Evolutionary conservation across 2,797 vertebrate genomes (phyloP), one percentile per base, ranked within the genome.

Genomic region (Epinephelus coioides): DNA sequence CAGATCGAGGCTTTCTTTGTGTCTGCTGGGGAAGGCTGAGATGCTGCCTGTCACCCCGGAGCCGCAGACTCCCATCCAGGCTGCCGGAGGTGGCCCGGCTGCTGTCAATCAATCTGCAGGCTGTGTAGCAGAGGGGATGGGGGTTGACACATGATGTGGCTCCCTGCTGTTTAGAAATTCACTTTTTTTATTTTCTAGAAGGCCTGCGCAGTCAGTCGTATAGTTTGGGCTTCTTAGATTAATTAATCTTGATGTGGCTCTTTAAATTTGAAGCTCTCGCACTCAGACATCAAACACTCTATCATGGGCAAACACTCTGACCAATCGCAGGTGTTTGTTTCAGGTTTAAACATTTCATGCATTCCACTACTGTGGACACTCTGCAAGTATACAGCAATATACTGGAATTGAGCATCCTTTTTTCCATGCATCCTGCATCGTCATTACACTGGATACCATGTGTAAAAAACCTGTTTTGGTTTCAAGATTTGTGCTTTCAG

Each of bases 31-130:
- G 64, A 70, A 80, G 82, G 67, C 73, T 88, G 88, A 76, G 89
- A 80, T 73, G 79, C 85, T 72, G 87, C 81, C 84, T 89, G 89
- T 93, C 90, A 85, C 83, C 86, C 71, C 21, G 19, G 73, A 86
- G 89, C 88, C 69, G 77, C 84, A 85, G 67, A 64, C 78, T 87
- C 86, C 76, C 78, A 73, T 88, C 83, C 85, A 75, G 84, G 69
- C 85, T 79, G 90, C 85, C 77, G 76, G 88, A 87, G 86, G 88
- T 83, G 87, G 81, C 72, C 57, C 40, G 40, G 78, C 86, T 84
- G 80, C 88, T 91, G 91, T 93, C 92, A 92, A 65, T 93, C 90
- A 92, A 65, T 85, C 91, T 83, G 79, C 34, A 67, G 76, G 76
- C 81, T 27, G 59, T 30, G 73, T 21, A 68, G 82, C 73, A 57